Evolutionary conservation across 2,888 invertebrate species (phyloP).

Genomic region (Odontothrips loti): DNA sequence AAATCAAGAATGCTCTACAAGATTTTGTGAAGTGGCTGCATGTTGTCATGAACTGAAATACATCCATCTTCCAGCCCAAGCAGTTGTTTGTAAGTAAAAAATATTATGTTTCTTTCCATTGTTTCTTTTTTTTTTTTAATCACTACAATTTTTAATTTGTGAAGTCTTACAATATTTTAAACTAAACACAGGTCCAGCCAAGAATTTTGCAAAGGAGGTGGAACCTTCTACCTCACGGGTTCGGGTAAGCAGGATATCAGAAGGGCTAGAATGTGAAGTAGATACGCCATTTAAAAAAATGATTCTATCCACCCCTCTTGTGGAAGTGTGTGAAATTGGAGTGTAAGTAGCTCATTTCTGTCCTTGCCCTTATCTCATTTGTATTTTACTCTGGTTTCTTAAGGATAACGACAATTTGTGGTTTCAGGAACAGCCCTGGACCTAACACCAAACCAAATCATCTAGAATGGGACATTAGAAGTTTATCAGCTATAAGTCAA

Average conservation of each 20-base stretch:
- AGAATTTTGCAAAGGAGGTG: too few relatives aligned
- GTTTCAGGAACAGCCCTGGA: not conserved
- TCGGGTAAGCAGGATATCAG: not conserved
- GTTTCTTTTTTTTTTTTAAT: not conserved
- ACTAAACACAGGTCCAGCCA: not conserved
- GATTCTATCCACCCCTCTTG: not conserved
- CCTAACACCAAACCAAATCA: not conserved
- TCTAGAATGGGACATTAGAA: not conserved
- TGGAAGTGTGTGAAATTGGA: not conserved
- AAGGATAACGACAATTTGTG: not conserved
- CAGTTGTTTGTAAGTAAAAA: not conserved
- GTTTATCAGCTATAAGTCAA: not conserved
- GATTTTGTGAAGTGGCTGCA: not conserved
- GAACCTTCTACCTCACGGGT: too few relatives aligned
- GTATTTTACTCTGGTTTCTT: not conserved
- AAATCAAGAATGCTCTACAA: not conserved
- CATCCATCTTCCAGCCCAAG: not conserved
- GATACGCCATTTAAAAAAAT: constrained; percentile 3
- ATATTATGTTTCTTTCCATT: not conserved
- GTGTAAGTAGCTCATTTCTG: not conserved
- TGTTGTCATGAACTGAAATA: not conserved
- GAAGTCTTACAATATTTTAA: not conserved
- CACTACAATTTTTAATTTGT: not conserved
- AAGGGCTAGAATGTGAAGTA: not conserved
- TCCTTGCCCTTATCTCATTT: not conserved